These are phyloP conservation scores for Pterocles orientalis DNA, from an alignment of 2,113 vertebrate genomes.

Conservation along the genomic window DNA sequence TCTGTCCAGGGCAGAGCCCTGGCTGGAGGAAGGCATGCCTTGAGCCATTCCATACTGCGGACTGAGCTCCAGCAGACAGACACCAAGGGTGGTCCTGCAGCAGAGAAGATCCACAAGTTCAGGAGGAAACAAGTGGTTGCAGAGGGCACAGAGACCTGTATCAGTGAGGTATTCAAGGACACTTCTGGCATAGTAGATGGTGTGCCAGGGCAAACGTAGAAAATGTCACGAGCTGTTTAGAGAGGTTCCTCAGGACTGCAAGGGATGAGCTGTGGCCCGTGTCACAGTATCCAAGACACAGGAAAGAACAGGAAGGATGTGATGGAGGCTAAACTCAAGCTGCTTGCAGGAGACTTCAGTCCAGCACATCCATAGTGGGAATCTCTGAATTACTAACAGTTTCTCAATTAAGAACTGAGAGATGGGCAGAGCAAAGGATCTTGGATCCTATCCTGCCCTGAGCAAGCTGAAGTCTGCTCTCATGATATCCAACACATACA, in stretches of 20 bases:
- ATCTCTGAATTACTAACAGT: not conserved
- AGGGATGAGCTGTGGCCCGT: not conserved
- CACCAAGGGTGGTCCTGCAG: not conserved
- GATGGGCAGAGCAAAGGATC: not conserved
- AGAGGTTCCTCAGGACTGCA: not conserved
- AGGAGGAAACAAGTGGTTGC: not conserved
- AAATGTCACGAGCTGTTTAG: not conserved
- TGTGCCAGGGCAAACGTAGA: not conserved
- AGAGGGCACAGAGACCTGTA: not conserved
- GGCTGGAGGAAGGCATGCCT: not conserved
- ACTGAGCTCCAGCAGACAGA: not conserved
- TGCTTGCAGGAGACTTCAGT: not conserved
- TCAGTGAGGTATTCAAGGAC: not conserved
- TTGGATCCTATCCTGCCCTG: not conserved
- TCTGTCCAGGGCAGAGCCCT: not conserved
- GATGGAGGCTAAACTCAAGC: not conserved
- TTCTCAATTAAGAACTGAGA: not conserved
- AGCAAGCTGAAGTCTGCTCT: not conserved
- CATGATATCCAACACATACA: not conserved
- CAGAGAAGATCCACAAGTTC: not conserved
- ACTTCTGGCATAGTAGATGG: not conserved
- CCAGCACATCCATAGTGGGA: not conserved
- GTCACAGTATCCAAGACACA: not conserved
- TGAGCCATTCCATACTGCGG: not conserved
- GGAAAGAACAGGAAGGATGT: not conserved